A percentile compares a stretch with the other conserved stretches of the same genome.
These are phyloP conservation scores for Centropristis striata DNA, from an alignment of 2,113 vertebrate genomes.

Conservation along the genomic window DNA sequence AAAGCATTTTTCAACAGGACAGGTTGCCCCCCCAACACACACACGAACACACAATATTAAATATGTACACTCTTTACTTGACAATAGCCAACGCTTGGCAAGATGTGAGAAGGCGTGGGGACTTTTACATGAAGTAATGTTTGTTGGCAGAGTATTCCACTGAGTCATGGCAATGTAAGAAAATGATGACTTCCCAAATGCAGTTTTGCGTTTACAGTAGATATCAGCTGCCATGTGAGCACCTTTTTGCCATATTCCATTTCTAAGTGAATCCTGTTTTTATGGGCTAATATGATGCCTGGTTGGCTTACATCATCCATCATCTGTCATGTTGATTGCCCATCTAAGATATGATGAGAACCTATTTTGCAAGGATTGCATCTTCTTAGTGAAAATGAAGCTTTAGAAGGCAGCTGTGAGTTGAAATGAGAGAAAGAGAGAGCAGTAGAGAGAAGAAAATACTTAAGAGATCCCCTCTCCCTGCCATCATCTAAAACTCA, in stretches of 20 bases:
- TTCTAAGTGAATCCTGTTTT: not conserved
- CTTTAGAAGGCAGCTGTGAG: not conserved
- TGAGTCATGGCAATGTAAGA: no score
- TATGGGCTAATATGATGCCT: not conserved
- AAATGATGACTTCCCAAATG: no score
- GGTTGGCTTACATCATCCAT: not conserved
- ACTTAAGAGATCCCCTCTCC: conserved; percentile 24
- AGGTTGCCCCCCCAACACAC: no score
- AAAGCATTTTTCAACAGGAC: no score
- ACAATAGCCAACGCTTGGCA: no score
- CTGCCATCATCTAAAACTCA: conserved; percentile 36
- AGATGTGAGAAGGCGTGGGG: no score
- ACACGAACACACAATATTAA: no score
- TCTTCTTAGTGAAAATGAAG: not conserved
- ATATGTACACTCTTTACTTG: no score
- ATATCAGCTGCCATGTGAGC: not conserved
- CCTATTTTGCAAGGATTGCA: not conserved
- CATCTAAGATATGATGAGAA: conserved; percentile 12
- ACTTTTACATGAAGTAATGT: no score
- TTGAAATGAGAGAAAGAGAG: not conserved
- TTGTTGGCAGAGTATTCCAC: no score
- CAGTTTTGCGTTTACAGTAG: not conserved
- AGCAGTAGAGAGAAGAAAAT: not conserved
- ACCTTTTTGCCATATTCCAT: not conserved
- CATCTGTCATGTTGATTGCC: conserved; percentile 24